These are phyloP conservation scores for Phyllopteryx taeniolatus DNA, from an alignment of 2,113 vertebrate genomes.

Conservation along the genomic window DNA sequence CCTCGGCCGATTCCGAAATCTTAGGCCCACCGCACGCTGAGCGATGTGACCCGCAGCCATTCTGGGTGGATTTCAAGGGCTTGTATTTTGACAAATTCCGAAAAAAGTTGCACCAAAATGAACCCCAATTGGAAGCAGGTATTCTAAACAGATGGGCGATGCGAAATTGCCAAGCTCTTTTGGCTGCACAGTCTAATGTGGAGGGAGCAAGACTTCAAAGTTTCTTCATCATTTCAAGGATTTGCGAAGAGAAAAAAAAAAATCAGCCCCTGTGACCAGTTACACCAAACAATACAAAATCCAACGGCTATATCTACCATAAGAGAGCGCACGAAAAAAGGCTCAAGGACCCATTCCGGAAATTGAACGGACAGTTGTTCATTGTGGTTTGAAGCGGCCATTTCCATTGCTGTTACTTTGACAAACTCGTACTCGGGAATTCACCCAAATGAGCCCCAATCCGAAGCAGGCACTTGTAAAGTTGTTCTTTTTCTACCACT, in stretches of 20 bases:
- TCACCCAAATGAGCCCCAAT: too few species aligned
- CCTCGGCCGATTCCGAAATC: too few species aligned
- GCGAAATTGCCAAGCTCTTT: neutral
- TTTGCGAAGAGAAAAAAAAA: neutral
- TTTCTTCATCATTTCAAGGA: neutral
- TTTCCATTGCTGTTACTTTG: neutral
- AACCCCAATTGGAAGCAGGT: neutral
- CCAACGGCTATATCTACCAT: too few species aligned
- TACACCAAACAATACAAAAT: neutral
- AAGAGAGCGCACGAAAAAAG: neutral
- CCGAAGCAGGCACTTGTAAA: too few species aligned
- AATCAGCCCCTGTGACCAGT: neutral
- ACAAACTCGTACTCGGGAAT: too few species aligned
- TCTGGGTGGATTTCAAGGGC: neutral
- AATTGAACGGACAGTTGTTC: neutral
- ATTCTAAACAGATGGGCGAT: neutral
- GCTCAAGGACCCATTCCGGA: too few species aligned
- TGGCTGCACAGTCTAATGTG: neutral
- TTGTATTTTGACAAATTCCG: neutral
- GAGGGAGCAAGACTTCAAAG: neutral
- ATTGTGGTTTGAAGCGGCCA: too few species aligned
- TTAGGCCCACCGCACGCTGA: too few species aligned
- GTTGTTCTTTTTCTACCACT: too few species aligned
- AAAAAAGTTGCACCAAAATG: too few species aligned
- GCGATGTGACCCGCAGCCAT: neutral